Base-by-base conservation (phyloP, 2,797 vertebrate species). In the Sebastes cheni region DNA sequence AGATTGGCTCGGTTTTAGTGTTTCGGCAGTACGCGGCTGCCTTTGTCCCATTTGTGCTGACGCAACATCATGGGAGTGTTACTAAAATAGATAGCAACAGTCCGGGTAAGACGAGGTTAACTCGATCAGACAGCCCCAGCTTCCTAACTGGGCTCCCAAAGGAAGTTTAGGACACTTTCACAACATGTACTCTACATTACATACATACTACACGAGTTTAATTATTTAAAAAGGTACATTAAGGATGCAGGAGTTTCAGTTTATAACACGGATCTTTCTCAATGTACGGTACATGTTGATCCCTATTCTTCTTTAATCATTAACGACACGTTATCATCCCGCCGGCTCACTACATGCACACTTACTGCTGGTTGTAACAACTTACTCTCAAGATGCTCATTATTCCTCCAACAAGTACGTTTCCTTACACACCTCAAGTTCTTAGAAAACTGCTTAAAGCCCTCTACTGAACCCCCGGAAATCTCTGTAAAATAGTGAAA, bases 81-180 rank as follows among this genome's bases (percentile, higher is more conserved):
- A 59, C 69, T 55, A 52, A 88, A 91, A 89, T 85, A 89, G 85
- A 82, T 68, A 29, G 25, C 77, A 85, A 65, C 79, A 34, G 73
- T 66, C 69, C 18, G 55, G 62, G 74, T 69, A 22, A 76, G 84
- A 78, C 69, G 42, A 90, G 88, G 88, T 89, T 92, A 91, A 89
- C 80, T 54, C 36, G 5, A 85, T 82, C 66, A 65, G 82, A 91
- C 86, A 88, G 74, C 61, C 58, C 6, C 22, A 4, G 36, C 74
- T 71, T 60, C 32, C 32, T 16, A 36, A 67, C 75, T 58, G 36
- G 3, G 32, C 71, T 83, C 80, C 70, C 71, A 59, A 27, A 30
- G 64, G 70, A 80, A 62, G 68, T 78, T 85, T 1, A 71, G 39
- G 67, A 80, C 69, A 50, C 46, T 75, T 73, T 76, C 71, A 64